Conservation (phyloP, 2,113 vertebrate genomes). For the Opisthocomus hoazin region DNA sequence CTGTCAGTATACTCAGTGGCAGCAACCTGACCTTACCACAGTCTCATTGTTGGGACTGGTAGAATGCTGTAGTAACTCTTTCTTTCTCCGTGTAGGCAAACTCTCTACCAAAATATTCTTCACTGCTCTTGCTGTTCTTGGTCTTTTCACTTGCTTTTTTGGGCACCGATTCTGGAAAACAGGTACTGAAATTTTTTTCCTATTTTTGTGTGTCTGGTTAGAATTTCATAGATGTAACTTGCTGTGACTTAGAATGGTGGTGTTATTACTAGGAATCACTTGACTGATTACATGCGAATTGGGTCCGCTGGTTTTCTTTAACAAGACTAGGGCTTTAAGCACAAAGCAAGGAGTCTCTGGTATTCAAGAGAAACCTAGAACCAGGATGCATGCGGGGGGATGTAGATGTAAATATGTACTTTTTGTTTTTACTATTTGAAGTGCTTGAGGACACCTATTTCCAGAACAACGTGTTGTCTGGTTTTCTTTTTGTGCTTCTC, state of each 20-base stretch:
- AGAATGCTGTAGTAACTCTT: not conserved
- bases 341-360: not conserved
- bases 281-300: not conserved
- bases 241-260: not conserved
- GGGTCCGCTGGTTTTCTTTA: not conserved
- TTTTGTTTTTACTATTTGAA: not conserved
- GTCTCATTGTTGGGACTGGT: not conserved
- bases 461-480: not conserved
- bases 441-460: not conserved
- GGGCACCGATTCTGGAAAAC: conserved; percentile 95
- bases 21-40: not conserved
- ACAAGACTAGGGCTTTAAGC: not conserved
- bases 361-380: not conserved
- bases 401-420: not conserved
- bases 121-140: conserved; percentile 80
- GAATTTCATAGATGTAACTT: not conserved
- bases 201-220: not conserved
- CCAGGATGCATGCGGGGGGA: not conserved
- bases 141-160: conserved; percentile 88
- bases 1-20: not conserved
- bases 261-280: not conserved
- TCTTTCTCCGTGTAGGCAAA: conserved; percentile 71
- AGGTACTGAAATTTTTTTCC: conserved; percentile 65
- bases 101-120: conserved; percentile 89
- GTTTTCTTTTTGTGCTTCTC: not conserved